Conservation (phyloP, 2,888 invertebrate species). For the Morpho achilles region DNA sequence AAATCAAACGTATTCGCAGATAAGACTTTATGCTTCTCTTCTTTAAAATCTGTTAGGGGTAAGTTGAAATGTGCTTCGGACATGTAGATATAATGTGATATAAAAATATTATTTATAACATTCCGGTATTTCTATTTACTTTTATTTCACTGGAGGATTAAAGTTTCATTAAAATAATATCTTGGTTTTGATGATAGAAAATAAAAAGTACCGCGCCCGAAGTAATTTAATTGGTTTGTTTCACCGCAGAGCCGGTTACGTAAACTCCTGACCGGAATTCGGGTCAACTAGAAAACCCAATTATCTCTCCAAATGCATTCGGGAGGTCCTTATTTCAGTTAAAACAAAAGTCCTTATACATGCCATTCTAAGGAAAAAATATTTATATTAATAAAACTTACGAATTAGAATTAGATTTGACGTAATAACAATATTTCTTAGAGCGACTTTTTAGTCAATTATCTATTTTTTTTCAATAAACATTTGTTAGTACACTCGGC, state of each 20-base stretch:
- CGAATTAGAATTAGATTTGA: too few species aligned
- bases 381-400: background rate
- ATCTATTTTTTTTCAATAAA: background rate
- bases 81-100: too few species aligned
- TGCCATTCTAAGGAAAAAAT: background rate
- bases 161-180: too few species aligned
- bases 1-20: too few species aligned
- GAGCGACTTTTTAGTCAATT: background rate
- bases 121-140: too few species aligned
- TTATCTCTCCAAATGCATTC: conserved; percentile 21
- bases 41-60: too few species aligned
- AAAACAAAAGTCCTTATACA: conserved; percentile 3
- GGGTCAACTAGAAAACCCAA: conserved; percentile 20
- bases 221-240: conserved; percentile 17
- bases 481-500: background rate
- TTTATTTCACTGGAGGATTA: too few species aligned
- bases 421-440: too few species aligned
- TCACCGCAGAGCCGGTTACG: conserved; percentile 14
- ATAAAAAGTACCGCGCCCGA: background rate
- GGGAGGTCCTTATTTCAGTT: conserved; percentile 13
- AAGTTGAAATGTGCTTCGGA: too few species aligned
- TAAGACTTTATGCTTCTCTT: too few species aligned
- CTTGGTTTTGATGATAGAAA: too few species aligned
- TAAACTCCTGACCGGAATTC: conserved; percentile 11
- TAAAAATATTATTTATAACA: too few species aligned